phyloP scores from a whole-genome alignment of 1,140 invertebrate genomes.

The Matsumurasca onukii region DNA sequence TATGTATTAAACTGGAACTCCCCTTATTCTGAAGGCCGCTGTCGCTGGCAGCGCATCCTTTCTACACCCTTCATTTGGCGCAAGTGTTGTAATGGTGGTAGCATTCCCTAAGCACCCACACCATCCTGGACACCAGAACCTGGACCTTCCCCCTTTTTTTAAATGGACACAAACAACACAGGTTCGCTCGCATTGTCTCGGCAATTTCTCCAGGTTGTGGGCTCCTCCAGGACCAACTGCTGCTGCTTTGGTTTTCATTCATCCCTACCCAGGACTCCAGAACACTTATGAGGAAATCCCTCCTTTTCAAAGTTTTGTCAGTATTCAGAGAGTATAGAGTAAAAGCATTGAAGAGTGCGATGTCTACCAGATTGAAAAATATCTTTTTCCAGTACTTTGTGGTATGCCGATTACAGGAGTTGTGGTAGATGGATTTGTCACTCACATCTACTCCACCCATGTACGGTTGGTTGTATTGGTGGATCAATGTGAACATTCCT shows the following conservation, averaged over 20 bases:
- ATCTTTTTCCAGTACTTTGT: conserved; percentile 28
- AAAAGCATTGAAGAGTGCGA: conserved; percentile 15
- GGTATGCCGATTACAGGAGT: not conserved
- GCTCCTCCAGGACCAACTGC: too few species aligned
- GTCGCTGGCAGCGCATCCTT: not conserved
- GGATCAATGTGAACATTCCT: conserved; percentile 6
- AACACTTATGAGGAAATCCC: too few species aligned
- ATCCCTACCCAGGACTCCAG: too few species aligned
- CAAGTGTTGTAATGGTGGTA: conserved; percentile 25
- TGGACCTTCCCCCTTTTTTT: conserved; percentile 21
- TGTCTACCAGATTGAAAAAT: conserved; percentile 23
- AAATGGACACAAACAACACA: conserved; percentile 16
- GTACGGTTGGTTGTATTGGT: too few species aligned
- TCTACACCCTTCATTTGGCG: conserved; percentile 15
- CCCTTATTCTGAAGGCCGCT: not conserved
- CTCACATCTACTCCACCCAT: too few species aligned
- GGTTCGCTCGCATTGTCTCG: not conserved
- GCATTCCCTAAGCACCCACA: conserved; percentile 18
- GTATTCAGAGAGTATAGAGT: conserved; percentile 7
- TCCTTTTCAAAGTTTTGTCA: not conserved
- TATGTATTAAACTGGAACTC: not conserved
- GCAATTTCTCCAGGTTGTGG: not conserved
- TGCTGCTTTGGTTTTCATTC: too few species aligned
- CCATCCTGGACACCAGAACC: conserved; percentile 26
- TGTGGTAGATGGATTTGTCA: too few species aligned